Base-by-base conservation (phyloP, 1,140 invertebrate species). In the Lithobius niger region DNA sequence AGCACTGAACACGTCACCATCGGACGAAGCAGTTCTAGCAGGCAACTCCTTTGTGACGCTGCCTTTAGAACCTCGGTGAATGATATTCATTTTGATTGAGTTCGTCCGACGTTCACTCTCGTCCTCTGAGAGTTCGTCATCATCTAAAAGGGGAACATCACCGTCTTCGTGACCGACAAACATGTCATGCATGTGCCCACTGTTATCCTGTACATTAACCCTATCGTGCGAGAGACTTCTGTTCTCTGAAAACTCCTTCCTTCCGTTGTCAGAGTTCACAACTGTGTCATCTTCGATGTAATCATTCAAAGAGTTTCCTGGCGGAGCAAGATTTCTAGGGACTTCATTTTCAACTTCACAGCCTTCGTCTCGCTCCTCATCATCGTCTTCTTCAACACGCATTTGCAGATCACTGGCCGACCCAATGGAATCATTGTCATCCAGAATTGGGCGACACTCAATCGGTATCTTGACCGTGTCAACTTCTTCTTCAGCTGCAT, bases 101-200 rank as follows among this genome's bases (percentile, higher is more conserved):
- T 4, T 45, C 18, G 16, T 45, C 19, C 19, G 36, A 2, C 28
- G 36, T 26, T 48, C 42, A 27, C 18, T 42, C 31, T 6, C 58
- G 55, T 49, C 40, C 31, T 64, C 62, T 16, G 58, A 60, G n/a
- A 87, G 66, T 64, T 88, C 84, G 66, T 88, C 84, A 60, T 90
- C 85, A 26, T 85, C 71, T 1, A 89, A 66, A 10, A 90, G 66
- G 1, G 86, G 86, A 59, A 79, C 78, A 56, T 86, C 83, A 1
- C 85, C 85, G 61, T 87, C 86, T 54, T 83, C 79, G 69, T 88
- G 84, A 0, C 82, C 83, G 1, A 86, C 78, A 48, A 85, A 76
- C 40, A 71, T 61, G 60, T 74, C 73, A 62, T 64, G 22, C 6
- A 27, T 79, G 77, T 57, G 71, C 70, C 10, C 69, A 68, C 36